These are phyloP conservation scores for Belgica antarctica DNA, from an alignment of 2,888 invertebrate genomes.

Conservation along the genomic window DNA sequence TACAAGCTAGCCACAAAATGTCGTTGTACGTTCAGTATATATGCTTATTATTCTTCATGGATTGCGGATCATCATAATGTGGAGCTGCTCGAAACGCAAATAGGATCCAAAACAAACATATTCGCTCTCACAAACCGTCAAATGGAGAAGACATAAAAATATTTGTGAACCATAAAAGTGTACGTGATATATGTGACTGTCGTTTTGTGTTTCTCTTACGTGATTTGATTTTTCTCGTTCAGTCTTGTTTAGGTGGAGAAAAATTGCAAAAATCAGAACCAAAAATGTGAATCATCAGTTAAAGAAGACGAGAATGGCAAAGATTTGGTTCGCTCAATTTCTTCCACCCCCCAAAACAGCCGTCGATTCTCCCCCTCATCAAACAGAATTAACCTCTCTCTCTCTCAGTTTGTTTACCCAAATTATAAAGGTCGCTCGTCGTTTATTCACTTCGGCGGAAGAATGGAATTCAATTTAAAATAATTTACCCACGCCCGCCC, in stretches of 20 bases:
- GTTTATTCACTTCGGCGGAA: not conserved
- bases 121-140: constrained; percentile 13
- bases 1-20: no score
- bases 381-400: constrained; percentile 20
- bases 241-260: not conserved
- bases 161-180: constrained; percentile 1
- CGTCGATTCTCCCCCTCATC: not conserved
- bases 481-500: not conserved
- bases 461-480: constrained; percentile 5
- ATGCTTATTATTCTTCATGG: not conserved
- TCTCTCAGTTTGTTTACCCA: constrained; percentile 9
- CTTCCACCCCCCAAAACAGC: no score
- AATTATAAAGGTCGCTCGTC: constrained; percentile 20
- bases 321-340: not conserved
- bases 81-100: not conserved
- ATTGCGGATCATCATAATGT: not conserved
- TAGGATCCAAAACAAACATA: constrained; percentile 2
- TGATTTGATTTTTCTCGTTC: not conserved
- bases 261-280: no score
- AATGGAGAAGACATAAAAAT: constrained; percentile 14
- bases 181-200: not conserved
- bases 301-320: no score
- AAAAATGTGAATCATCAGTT: no score
- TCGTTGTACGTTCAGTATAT: not conserved
- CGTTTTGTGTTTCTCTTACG: not conserved